Conservation (phyloP, 1,140 invertebrate species). For the Oryzaephilus surinamensis region DNA sequence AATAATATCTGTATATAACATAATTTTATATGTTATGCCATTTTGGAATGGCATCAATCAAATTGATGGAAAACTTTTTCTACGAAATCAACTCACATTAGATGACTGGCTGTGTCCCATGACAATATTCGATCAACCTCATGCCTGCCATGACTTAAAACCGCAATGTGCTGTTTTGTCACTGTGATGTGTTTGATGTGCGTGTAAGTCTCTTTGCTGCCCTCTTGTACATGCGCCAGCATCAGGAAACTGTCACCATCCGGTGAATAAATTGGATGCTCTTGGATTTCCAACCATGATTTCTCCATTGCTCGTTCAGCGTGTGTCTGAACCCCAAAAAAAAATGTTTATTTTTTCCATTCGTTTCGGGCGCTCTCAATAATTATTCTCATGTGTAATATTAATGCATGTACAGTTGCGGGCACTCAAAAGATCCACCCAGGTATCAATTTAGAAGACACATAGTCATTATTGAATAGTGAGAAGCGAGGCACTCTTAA, state of each 20-base stretch:
- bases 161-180: slow-evolving; percentile 69
- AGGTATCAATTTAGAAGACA: no score
- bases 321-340: slow-evolving; percentile 47
- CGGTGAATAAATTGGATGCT: slow-evolving; percentile 70
- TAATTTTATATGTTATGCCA: background rate
- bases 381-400: no score
- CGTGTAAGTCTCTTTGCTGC: slow-evolving; percentile 68
- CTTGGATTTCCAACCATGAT: slow-evolving; percentile 75
- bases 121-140: slow-evolving; percentile 76
- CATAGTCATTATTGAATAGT: no score
- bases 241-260: slow-evolving; percentile 77
- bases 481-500: no score
- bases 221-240: slow-evolving; percentile 71
- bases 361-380: no score
- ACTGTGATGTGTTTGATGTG: slow-evolving; percentile 82
- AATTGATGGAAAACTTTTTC: no score
- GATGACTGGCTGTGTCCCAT: slow-evolving; percentile 73
- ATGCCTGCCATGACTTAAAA: slow-evolving; percentile 76
- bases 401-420: no score
- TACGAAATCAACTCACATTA: slow-evolving; percentile 71
- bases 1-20: slow-evolving; percentile 40
- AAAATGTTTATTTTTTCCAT: no score
- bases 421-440: no score
- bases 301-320: slow-evolving; percentile 68
- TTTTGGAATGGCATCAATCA: background rate